A percentile compares a stretch with the other conserved stretches of the same genome.
Conservation (phyloP, 2,113 vertebrate species). For the Mohoua ochrocephala region DNA sequence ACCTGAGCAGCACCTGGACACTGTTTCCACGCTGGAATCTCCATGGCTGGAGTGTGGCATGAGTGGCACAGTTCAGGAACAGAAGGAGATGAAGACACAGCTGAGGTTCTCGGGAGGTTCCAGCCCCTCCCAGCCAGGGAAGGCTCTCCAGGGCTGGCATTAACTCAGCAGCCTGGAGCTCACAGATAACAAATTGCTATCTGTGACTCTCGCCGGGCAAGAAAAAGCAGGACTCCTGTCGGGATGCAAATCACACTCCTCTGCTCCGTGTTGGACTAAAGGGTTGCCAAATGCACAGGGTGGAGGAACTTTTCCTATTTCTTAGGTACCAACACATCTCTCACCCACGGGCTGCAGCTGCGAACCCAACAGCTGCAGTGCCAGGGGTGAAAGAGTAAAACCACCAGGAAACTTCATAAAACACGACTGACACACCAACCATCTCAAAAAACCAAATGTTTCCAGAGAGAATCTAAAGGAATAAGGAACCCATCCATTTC, state of each 20-base stretch:
- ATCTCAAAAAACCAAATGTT: background rate
- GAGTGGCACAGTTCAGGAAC: background rate
- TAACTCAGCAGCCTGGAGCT: background rate
- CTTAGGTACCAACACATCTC: background rate
- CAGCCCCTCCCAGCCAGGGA: background rate
- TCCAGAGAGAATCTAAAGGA: background rate
- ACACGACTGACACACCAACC: background rate
- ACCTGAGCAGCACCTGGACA: background rate
- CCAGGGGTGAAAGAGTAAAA: background rate
- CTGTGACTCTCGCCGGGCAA: background rate
- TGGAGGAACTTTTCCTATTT: background rate
- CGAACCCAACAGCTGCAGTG: background rate
- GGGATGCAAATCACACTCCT: background rate
- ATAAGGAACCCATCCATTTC: background rate
- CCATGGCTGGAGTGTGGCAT: accelerated
- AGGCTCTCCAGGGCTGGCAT: background rate
- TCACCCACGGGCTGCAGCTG: background rate
- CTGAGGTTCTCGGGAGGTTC: background rate
- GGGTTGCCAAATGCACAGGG: background rate
- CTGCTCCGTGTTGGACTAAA: background rate
- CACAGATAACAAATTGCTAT: background rate
- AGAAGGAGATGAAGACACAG: background rate
- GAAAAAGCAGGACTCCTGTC: background rate
- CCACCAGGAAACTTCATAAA: background rate
- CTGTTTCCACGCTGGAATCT: background rate